Conservation (phyloP, 2,113 vertebrate genomes). For the Amblyopsis rosae region DNA sequence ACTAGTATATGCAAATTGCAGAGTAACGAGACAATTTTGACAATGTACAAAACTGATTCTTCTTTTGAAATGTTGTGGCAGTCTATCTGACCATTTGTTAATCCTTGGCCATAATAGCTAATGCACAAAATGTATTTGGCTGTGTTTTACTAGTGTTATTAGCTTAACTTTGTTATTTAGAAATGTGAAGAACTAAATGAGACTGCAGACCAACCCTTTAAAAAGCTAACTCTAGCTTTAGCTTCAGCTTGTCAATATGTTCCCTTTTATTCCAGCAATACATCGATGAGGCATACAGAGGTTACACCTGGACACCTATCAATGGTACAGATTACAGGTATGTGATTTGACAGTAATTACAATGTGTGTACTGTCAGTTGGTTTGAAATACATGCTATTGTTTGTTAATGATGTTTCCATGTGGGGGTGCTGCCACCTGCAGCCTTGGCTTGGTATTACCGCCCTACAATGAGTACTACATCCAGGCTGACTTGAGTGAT, state of each 20-base stretch:
- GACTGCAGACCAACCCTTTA: neutral
- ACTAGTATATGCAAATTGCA: no score
- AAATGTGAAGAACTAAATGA: no score
- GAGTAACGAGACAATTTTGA: no score
- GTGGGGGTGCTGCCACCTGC: slow-evolving; percentile 44
- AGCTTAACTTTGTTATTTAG: no score
- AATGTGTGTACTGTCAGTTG: neutral
- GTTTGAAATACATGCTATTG: neutral
- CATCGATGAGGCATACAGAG: slow-evolving; percentile 89
- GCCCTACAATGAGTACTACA: slow-evolving; percentile 91
- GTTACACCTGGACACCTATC: slow-evolving; percentile 94
- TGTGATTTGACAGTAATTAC: slow-evolving; percentile 34
- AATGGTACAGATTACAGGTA: slow-evolving; percentile 98
- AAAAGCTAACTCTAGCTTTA: neutral
- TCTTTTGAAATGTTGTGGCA: no score
- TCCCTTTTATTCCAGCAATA: slow-evolving; percentile 80
- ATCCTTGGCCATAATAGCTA: no score
- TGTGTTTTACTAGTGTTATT: no score
- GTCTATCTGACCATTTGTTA: no score
- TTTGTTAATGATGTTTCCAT: slow-evolving; percentile 7
- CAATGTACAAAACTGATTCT: no score
- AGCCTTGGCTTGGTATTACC: slow-evolving; percentile 95
- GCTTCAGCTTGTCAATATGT: slow-evolving; percentile 7
- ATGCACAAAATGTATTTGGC: no score
- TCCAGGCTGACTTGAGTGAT: slow-evolving; percentile 96